A percentile compares a stretch with the other conserved stretches of the same genome.
These are phyloP conservation scores for Amazona guildingii DNA, from an alignment of 2,113 vertebrate genomes.

Conservation along the genomic window DNA sequence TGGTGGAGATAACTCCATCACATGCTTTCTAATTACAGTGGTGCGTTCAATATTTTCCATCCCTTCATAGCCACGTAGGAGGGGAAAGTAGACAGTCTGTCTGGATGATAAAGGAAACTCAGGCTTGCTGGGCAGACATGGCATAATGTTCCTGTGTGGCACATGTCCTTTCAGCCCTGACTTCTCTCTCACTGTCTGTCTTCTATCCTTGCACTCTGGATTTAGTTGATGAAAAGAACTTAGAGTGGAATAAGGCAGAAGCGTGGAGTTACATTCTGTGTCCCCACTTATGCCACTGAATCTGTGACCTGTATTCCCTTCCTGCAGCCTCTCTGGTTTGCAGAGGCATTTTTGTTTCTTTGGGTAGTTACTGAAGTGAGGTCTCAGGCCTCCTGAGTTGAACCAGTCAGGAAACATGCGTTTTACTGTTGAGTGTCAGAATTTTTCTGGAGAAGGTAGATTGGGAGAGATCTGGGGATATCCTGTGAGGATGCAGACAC, in stretches of 20 bases:
- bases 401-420: neutral
- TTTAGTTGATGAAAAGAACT: neutral
- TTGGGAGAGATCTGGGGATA: neutral
- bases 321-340: neutral
- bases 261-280: neutral
- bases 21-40: neutral
- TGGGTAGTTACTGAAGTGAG: neutral
- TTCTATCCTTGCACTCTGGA: neutral
- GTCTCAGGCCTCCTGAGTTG: neutral
- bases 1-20: neutral
- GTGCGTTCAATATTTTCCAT: constrained; percentile 13
- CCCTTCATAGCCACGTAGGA: neutral
- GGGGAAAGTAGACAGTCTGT: neutral
- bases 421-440: neutral
- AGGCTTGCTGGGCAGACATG: neutral
- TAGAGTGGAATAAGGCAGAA: neutral
- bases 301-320: neutral
- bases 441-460: neutral
- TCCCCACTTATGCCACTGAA: neutral
- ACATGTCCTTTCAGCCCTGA: neutral
- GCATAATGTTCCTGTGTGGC: neutral
- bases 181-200: neutral
- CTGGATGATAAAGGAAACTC: neutral
- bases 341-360: neutral
- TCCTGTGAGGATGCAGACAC: neutral